Evolutionary conservation across 2,797 vertebrate species (phyloP), one percentile per base, ranked within the genome.

Genomic region (Natrix natrix): DNA sequence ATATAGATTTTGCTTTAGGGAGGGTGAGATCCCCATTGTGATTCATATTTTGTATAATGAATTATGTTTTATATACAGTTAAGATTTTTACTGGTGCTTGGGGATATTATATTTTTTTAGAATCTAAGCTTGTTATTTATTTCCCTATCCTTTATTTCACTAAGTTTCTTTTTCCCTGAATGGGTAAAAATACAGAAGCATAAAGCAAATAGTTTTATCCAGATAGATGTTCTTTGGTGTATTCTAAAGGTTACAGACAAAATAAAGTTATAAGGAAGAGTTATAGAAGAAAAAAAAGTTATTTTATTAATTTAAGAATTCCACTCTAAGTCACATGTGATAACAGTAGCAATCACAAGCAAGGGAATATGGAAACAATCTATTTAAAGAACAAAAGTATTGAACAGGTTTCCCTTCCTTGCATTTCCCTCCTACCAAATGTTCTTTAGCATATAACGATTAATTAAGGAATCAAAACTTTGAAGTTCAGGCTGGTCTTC

Each of bases 11-110:
- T 57, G 90, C 63, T 94, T 95, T 1, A 57, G 88, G 59, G 8
- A 78, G 3, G 1, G 0, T 2, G 0, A 92, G 0, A 1, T 66
- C 48, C 56, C 43, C 26, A 1, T 14, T 88, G 86, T 93, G 93
- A 63, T 93, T 93, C 94, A 52, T n/a, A 22, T 93, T 92, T 94
- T 60, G 59, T 95, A 93, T 88, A 90, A 37, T 92, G 89, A 52
- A 91, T 91, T 16, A 16, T 57, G 26, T 52, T 88, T 88, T 83
- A 78, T 11, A 56, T 63, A 57, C 32, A 48, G 2, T 48, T 86
- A n/a, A 20, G 54, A 54, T 37, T 91, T 86, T 69, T 86, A 91
- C 60, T 22, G 32, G 2, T 28, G 20, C 37, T 14, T 66, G 8
- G 56, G 32, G 86, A 20, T 88, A 28, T 61, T 88, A 59, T 63